Evolutionary conservation across 2,113 vertebrate species (phyloP), one percentile per base, ranked within the genome.

Genomic region (Calidris pugnax): DNA sequence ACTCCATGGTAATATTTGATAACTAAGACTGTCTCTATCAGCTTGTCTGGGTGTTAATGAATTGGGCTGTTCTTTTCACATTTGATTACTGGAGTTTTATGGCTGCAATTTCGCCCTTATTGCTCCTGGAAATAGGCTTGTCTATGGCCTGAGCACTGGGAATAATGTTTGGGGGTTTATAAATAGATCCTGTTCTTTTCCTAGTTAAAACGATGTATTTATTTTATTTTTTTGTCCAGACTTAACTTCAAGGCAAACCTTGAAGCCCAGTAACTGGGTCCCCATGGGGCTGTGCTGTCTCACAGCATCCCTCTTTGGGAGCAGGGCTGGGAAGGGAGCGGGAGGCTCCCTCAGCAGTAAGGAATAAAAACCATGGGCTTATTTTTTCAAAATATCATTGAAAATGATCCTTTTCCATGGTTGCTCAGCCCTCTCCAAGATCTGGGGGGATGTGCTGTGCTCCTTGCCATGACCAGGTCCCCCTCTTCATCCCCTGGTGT

Each of bases 21-120:
- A 97, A 98, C 97, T 97, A 97, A 93, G 95, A 89, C 93, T 83
- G 95, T 95, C 97, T 96, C 96, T 86, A 95, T 97, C 98, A 97
- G 94, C 24, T 41, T 81, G 94, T 95, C 94, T 97, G 92, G 93
- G 87, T 93, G 93, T 94, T 98, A 97, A 98, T 97, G 97, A 98
- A 97, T 94, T 84, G 95, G 96, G 97, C 96, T 97, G 95, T 96
- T 97, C 98, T 96, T 96, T 96, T 98, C 97, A 95, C 95, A 77
- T 97, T 92, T 78, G 67, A 97, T 97, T 98, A 96, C 97, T 69
- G 86, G 27, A 72, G 78, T 37, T 96, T 98, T 97, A 98, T 92
- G 95, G 32, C 77, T 93, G 84, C 94, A 53, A 80, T 89, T 96
- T 94, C 17, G 35, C 88, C 93, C 95, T 97, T 91, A 77, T 56